Evolutionary conservation across 2,113 vertebrate genomes (phyloP).

Genomic region (Steatornis caripensis): DNA sequence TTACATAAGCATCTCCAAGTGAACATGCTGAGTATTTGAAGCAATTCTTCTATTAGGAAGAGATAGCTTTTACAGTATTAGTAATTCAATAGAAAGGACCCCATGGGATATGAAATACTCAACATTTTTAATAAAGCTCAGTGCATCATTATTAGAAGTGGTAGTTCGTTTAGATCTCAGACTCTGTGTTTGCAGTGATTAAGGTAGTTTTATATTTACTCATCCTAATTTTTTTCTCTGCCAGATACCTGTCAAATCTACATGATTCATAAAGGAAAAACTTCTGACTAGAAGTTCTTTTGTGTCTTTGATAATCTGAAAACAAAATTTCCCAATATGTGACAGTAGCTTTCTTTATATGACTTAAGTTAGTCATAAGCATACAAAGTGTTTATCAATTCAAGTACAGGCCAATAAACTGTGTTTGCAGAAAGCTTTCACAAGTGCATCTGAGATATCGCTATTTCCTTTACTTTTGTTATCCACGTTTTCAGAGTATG

Average conservation of each 20-base stretch:
- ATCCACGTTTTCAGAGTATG: background rate
- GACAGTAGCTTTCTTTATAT: background rate
- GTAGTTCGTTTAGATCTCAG: background rate
- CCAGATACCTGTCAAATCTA: background rate
- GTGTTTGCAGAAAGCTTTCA: background rate
- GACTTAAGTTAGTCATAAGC: background rate
- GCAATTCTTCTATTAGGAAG: background rate
- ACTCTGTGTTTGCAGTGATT: background rate
- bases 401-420: background rate
- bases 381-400: background rate
- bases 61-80: background rate
- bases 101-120: background rate
- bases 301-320: background rate
- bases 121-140: background rate
- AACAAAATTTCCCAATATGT: background rate
- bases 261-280: background rate
- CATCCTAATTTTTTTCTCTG: background rate
- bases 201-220: background rate
- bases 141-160: background rate
- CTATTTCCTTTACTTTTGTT: background rate
- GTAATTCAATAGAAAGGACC: background rate
- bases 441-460: background rate
- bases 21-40: background rate
- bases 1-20: background rate
- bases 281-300: background rate